These are phyloP conservation scores for Acipenser transmontanus DNA, from an alignment of 2,797 vertebrate genomes.

Conservation along the genomic window DNA sequence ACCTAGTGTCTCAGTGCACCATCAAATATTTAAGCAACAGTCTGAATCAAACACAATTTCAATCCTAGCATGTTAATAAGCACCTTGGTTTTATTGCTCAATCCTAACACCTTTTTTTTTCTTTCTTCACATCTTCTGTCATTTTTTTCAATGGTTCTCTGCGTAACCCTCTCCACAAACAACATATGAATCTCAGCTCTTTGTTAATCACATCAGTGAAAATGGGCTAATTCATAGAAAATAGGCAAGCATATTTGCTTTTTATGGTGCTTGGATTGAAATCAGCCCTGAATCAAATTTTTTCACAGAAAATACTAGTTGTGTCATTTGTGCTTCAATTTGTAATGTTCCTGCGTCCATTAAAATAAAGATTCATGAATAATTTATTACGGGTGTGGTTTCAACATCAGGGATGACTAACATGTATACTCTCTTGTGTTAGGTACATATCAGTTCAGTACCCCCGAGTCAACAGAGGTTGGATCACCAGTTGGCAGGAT, in stretches of 20 bases:
- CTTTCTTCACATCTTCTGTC: too few species aligned
- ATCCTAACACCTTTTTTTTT: too few species aligned
- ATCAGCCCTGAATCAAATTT: not conserved
- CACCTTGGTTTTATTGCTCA: too few species aligned
- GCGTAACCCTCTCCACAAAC: too few species aligned
- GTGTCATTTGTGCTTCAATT: not conserved
- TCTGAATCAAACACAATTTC: too few species aligned
- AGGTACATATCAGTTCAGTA: conserved; percentile 84
- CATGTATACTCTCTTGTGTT: conserved; percentile 24
- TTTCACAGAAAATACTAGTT: not conserved
- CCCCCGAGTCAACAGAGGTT: conserved; percentile 64
- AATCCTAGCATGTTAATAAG: too few species aligned
- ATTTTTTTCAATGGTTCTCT: too few species aligned
- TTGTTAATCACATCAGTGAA: too few species aligned
- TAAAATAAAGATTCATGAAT: conserved; percentile 3
- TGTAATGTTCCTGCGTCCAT: not conserved
- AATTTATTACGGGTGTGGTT: conserved; percentile 27
- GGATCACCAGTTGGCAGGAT: conserved; percentile 70
- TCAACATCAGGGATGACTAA: conserved; percentile 35
- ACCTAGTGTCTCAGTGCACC: not conserved
- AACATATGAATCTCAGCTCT: too few species aligned
- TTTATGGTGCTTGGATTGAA: too few species aligned
- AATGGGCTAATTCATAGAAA: too few species aligned
- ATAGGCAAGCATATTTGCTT: too few species aligned
- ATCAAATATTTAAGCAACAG: not conserved